Conservation (phyloP, 2,888 invertebrate genomes). For the Torymus texanus region DNA sequence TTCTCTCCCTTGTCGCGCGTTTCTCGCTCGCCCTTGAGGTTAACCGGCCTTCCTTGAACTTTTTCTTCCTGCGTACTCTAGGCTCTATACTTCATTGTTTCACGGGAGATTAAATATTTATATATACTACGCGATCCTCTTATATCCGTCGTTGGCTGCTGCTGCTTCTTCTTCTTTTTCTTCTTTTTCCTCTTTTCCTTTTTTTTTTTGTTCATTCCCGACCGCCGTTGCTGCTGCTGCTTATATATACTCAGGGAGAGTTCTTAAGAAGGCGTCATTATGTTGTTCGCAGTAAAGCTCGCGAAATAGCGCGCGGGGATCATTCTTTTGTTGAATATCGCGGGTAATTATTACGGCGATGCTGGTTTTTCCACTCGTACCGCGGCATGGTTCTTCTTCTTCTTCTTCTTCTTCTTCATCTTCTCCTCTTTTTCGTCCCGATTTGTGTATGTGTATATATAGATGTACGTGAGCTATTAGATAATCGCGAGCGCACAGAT, state of each 20-base stretch:
- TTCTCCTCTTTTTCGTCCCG: not conserved
- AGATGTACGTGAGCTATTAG: not conserved
- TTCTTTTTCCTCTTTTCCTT: not conserved
- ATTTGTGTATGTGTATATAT: not conserved
- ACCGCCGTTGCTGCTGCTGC: not conserved
- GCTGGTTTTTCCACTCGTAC: not conserved
- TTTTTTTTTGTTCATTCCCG: not conserved
- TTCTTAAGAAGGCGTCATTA: constrained; percentile 40
- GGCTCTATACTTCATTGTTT: constrained; percentile 47
- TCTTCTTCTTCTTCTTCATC: too few relatives aligned
- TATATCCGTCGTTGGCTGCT: not conserved
- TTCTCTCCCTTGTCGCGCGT: constrained; percentile 62
- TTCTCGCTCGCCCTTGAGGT: constrained; percentile 67
- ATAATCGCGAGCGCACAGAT: not conserved
- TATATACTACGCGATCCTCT: constrained; percentile 30
- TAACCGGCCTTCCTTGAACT: constrained; percentile 71
- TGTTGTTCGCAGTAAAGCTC: constrained; percentile 33
- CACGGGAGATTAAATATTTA: constrained; percentile 54
- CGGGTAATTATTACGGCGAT: constrained; percentile 22
- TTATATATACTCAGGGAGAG: too few relatives aligned
- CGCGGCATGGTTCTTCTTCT: too few relatives aligned
- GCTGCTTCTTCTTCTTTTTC: too few relatives aligned
- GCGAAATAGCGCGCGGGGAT: constrained; percentile 36
- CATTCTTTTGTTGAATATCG: constrained; percentile 38
- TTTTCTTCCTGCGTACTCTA: constrained; percentile 51